phyloP scores from a whole-genome alignment of 2,797 vertebrate species.

The Holocentrus rufus region DNA sequence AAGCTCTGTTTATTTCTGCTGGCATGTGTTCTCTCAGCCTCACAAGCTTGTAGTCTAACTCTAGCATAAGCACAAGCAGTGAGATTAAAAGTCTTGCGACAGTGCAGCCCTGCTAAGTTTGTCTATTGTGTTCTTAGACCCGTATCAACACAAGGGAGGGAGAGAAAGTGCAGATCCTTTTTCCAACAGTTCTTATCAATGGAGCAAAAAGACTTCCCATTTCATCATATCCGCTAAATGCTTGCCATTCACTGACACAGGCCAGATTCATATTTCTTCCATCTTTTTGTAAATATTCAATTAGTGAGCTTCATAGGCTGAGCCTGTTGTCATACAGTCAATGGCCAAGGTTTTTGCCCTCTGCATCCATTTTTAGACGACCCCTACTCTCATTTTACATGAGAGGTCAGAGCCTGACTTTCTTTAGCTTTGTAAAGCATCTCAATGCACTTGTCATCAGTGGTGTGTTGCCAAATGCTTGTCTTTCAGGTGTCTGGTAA shows the following conservation, averaged over 20 bases:
- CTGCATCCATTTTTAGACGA: slow-evolving; percentile 83
- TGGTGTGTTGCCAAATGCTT: slow-evolving; percentile 47
- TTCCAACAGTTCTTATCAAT: slow-evolving; percentile 47
- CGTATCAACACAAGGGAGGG: slow-evolving; percentile 19
- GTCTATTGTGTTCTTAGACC: slow-evolving; percentile 4
- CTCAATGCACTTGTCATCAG: slow-evolving; percentile 57
- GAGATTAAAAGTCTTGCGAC: not conserved
- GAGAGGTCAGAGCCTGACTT: slow-evolving; percentile 72
- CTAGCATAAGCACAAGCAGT: slow-evolving; percentile 1
- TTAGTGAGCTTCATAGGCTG: slow-evolving; percentile 84
- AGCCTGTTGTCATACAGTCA: slow-evolving; percentile 79
- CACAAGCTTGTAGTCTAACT: slow-evolving; percentile 23
- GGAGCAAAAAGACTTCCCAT: slow-evolving; percentile 65
- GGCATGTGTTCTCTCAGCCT: slow-evolving; percentile 9
- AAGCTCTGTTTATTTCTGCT: slow-evolving; percentile 31
- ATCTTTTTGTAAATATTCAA: slow-evolving; percentile 85
- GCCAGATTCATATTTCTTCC: slow-evolving; percentile 75
- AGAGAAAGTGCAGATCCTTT: slow-evolving; percentile 45
- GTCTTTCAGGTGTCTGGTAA: not conserved
- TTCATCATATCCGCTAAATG: slow-evolving; percentile 63
- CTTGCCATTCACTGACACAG: slow-evolving; percentile 69
- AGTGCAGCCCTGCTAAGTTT: not conserved
- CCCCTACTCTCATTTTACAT: slow-evolving; percentile 76
- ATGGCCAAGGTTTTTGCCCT: slow-evolving; percentile 80
- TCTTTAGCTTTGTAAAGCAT: slow-evolving; percentile 79